Evolutionary conservation across 2,113 vertebrate genomes (phyloP), one percentile per base, ranked within the genome.

Genomic region (Anguilla rostrata): DNA sequence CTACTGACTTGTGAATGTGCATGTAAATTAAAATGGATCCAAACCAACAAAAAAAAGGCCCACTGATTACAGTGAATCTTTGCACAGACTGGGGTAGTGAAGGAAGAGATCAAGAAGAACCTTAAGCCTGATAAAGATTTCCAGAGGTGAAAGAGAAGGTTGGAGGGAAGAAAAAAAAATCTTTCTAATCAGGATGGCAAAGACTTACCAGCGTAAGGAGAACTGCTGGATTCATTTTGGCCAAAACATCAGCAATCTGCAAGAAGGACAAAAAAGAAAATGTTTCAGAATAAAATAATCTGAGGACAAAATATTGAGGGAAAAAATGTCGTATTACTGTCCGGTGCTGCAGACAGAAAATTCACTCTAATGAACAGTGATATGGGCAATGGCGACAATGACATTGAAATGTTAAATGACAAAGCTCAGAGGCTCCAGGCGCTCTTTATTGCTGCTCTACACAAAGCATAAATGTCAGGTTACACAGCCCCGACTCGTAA

Each of bases 141-240:
- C 53, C 1, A 16, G 75, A 79, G 8, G 20, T 4, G 49, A 39
- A 46, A 39, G 60, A 26, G 18, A 66, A 5, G 22, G 22, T 22
- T 20, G 18, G 22, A 26, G 60, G 22, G 20, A 15, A 46, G 5
- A 56, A 49, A n/a, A 53, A 16, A 18, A 57, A 34, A n/a, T 26
- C 9, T 83, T 9, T 12, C 39, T 20, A 29, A n/a, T 60, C 56
- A 39, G 39, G 29, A 49, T 15, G 11, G 12, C 26, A 29, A 9
- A 2, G 39, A 39, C 95, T 91, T 94, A 98, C 97, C 96, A 98
- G 91, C 56, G 97, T 98, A 1, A 98, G 96, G 12, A 98, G 96
- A 34, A 95, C 91, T 2, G 95, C 92, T 57, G 96, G 96, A 5
- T 83, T 95, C 94, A 90, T 91, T 0, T 75, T 95, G 63, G 92